Evolutionary conservation across 1,140 invertebrate genomes (phyloP), one percentile per base, ranked within the genome.

Genomic region (Bombus picipes): DNA sequence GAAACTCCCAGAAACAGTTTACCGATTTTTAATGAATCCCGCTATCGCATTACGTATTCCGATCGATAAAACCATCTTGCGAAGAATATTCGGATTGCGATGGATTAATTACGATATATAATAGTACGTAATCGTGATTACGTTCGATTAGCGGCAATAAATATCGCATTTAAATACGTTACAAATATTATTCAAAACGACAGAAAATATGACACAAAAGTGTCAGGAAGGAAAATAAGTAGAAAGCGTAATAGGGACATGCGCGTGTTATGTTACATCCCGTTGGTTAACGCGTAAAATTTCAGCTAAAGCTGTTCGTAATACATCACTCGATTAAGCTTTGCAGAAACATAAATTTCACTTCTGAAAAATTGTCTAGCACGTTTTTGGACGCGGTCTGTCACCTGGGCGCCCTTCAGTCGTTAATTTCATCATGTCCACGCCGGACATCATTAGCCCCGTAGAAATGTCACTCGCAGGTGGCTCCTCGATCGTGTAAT

Each of bases 401-500:
- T 53, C 47, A 18, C 18, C 5, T 25, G 13, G 25, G 3, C 39
- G 28, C 39, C n/a, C 22, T 43, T 73, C 39, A 10, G 4, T 74
- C n/a, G 41, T 74, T n/a, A 66, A 66, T 81, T 34, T 72, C 34
- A 53, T 15, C 37, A 5, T 37, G 66, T 68, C 32, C 37, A 18
- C 25, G 22, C 13, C 41, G 25, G 41, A 15, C 53, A n/a, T 62
- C 18, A 81, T 74, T 41, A 34, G 37, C 80, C 32, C 3, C 3
- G 28, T 13, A 32, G 32, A 13, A 25, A n/a, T 9, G 71, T 82
- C 57, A 82, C 32, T 47, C 28, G 37, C 72, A 82, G 22, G 13
- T 15, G 34, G n/a, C 41, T 75, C 32, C 72, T 82, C 71, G 53
- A 28, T 75, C 71, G 39, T 37, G 71, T 75, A 47, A 75, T 66